Evolutionary conservation across 2,113 vertebrate genomes (phyloP).

Genomic region (Misgurnus anguillicaudatus): DNA sequence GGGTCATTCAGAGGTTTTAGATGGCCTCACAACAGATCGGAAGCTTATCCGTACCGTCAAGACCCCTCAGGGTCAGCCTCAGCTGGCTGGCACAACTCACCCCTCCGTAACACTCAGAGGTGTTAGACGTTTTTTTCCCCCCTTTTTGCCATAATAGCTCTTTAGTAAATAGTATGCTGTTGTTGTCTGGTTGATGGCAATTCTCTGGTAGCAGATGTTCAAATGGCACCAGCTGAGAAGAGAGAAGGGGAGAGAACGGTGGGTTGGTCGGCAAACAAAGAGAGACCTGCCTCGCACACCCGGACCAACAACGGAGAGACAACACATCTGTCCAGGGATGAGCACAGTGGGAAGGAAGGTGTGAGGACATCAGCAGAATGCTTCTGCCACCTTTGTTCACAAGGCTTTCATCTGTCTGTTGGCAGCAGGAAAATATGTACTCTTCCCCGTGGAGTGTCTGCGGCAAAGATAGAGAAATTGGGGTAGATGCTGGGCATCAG

Average conservation of each 20-base stretch:
- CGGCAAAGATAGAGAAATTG: background rate
- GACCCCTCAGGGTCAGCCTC: conserved; percentile 5
- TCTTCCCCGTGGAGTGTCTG: conserved; percentile 4
- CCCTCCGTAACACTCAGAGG: background rate
- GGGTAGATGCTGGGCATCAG: conserved; percentile 28
- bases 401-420: conserved; percentile 17
- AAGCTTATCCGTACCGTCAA: background rate
- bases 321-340: conserved; percentile 25
- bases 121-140: conserved; percentile 20
- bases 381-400: background rate
- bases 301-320: conserved; percentile 23
- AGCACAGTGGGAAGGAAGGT: conserved; percentile 19
- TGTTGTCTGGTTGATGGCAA: conserved; percentile 4
- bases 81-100: conserved; percentile 15
- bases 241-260: background rate
- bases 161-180: background rate
- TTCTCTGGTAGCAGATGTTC: conserved; percentile 34
- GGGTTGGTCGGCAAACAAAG: conserved; percentile 38
- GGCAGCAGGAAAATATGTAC: conserved; percentile 28
- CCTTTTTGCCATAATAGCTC: background rate
- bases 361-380: background rate
- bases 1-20: conserved; percentile 31
- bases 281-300: conserved; percentile 11
- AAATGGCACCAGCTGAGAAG: conserved; percentile 34
- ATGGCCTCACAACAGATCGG: conserved; percentile 4